Conservation (phyloP, 2,113 vertebrate genomes). For the Euleptes europaea region DNA sequence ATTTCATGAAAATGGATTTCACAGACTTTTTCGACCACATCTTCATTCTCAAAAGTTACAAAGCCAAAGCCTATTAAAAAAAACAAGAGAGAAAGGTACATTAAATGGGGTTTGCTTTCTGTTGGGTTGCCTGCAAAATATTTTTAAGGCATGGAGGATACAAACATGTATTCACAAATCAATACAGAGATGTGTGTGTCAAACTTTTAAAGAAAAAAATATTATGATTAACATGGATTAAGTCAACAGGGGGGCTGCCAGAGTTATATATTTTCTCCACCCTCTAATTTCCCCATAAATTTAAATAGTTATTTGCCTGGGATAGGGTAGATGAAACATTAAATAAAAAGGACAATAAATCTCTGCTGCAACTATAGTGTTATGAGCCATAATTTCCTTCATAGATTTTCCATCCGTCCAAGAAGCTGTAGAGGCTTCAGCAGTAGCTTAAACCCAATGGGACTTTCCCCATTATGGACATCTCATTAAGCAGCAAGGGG, state of each 20-base stretch:
- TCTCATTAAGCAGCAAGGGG: constrained; percentile 36
- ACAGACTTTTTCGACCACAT: constrained; percentile 99
- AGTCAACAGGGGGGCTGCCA: constrained; percentile 26
- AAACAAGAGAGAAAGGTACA: constrained; percentile 18
- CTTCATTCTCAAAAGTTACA: constrained; percentile 99
- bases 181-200: neutral
- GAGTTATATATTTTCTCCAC: constrained; percentile 47
- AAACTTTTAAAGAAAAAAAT: neutral
- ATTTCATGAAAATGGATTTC: constrained; percentile 99
- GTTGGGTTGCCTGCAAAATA: neutral
- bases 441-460: constrained; percentile 48
- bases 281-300: constrained; percentile 39
- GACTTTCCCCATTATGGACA: constrained; percentile 58
- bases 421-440: constrained; percentile 53
- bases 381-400: constrained; percentile 38
- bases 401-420: constrained; percentile 44
- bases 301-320: constrained; percentile 49
- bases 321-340: constrained; percentile 31
- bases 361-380: constrained; percentile 53
- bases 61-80: constrained; percentile 91
- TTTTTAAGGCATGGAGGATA: neutral
- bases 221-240: constrained; percentile 32
- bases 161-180: neutral
- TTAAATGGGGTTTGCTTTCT: neutral
- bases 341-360: constrained; percentile 30